A percentile compares a stretch with the other conserved stretches of the same genome.
These are phyloP conservation scores for Picathartes gymnocephalus DNA, from an alignment of 2,113 vertebrate genomes.

Conservation along the genomic window DNA sequence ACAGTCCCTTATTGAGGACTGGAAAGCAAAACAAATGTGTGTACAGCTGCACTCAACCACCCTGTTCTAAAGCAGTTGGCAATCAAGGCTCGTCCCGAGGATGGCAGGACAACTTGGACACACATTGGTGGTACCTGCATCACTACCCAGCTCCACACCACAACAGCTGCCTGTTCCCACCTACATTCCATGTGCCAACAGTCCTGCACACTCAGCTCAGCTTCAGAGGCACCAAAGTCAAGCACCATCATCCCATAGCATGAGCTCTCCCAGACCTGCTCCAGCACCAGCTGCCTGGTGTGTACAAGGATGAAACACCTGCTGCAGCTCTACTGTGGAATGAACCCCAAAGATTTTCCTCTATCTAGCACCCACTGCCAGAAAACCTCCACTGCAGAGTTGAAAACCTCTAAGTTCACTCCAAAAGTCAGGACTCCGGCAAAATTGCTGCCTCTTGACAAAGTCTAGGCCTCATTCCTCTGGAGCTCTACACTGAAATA, in stretches of 20 bases:
- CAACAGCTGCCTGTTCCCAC: background rate
- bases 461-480: background rate
- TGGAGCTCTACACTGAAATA: background rate
- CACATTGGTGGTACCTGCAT: background rate
- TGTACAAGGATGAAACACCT: background rate
- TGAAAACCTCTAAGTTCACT: background rate
- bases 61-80: background rate
- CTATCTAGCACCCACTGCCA: background rate
- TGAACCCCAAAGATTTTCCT: background rate
- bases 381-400: background rate
- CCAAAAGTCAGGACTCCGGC: background rate
- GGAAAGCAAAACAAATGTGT: background rate
- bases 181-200: background rate
- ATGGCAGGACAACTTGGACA: background rate
- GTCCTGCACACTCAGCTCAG: background rate
- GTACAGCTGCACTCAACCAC: background rate
- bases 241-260: background rate
- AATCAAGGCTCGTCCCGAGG: rapidly evolving
- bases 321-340: background rate
- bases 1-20: background rate
- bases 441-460: background rate
- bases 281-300: background rate
- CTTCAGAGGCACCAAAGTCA: background rate
- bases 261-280: background rate
- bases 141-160: background rate